phyloP scores from a whole-genome alignment of 1,140 invertebrate species.

The Drosophila grimshawi region DNA sequence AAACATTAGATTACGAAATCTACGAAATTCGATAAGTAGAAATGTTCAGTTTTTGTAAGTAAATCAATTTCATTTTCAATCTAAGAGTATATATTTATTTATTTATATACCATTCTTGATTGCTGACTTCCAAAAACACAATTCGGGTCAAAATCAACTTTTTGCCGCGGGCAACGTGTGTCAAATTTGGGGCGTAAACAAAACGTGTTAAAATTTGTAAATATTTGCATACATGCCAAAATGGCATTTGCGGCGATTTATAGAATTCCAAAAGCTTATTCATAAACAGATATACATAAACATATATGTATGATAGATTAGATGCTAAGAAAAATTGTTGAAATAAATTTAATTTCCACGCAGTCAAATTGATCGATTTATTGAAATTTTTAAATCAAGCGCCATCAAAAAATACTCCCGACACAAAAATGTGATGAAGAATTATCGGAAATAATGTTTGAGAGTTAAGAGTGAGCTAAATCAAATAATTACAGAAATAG shows the following conservation, averaged over 20 bases:
- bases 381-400: neutral
- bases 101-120: constrained; percentile 22
- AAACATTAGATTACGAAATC: neutral
- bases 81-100: constrained; percentile 12
- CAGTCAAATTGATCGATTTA: constrained; percentile 18
- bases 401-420: neutral
- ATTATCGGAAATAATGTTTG: too few relatives aligned
- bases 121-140: constrained; percentile 24
- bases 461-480: too few relatives aligned
- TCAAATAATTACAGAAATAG: neutral
- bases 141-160: constrained; percentile 33
- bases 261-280: constrained; percentile 29
- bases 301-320: constrained; percentile 31
- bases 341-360: constrained; percentile 26
- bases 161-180: constrained; percentile 34
- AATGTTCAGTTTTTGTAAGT: neutral
- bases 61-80: neutral
- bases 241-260: constrained; percentile 23
- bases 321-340: constrained; percentile 8
- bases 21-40: neutral
- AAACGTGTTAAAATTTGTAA: constrained; percentile 59
- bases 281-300: constrained; percentile 12
- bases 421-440: neutral
- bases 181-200: constrained; percentile 54
- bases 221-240: constrained; percentile 48